A percentile compares a stretch with the other conserved stretches of the same genome.
Conservation (phyloP, 2,888 invertebrate species). For the Cacoxenus indagator region DNA sequence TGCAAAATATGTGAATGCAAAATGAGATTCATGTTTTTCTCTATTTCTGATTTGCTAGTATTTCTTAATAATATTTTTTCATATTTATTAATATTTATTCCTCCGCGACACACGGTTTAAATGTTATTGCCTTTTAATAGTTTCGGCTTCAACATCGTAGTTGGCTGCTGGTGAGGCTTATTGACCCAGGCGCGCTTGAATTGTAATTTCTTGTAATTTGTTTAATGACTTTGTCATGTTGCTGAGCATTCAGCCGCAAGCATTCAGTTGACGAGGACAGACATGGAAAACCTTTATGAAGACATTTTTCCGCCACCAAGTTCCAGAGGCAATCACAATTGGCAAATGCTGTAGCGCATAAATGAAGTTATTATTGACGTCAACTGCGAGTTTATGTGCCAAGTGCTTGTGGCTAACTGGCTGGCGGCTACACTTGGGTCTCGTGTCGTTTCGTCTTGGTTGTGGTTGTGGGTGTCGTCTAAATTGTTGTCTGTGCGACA, state of each 20-base stretch:
- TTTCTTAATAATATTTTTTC: too few relatives aligned
- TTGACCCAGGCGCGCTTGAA: neutral
- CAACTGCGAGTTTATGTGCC: constrained; percentile 11
- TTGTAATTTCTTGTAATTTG: constrained; percentile 13
- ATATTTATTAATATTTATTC: too few relatives aligned
- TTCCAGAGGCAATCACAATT: neutral
- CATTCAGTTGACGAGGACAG: too few relatives aligned
- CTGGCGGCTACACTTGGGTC: constrained; percentile 20
- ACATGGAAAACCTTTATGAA: too few relatives aligned
- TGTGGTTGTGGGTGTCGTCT: neutral
- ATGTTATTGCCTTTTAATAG: constrained; percentile 48
- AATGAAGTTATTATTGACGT: constrained; percentile 40
- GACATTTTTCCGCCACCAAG: neutral
- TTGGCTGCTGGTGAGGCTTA: neutral
- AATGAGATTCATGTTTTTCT: too few relatives aligned
- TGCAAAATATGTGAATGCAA: too few relatives aligned
- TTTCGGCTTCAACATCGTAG: neutral
- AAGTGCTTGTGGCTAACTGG: constrained; percentile 29
- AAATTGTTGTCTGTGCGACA: neutral
- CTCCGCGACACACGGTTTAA: constrained; percentile 6
- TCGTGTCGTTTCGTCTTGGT: neutral
- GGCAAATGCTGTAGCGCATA: neutral
- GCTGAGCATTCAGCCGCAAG: neutral
- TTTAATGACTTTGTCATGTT: constrained; percentile 19
- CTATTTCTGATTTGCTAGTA: too few relatives aligned